phyloP scores from a whole-genome alignment of 92 coral and sea anemone species.

The Epizoanthus rinbou region DNA sequence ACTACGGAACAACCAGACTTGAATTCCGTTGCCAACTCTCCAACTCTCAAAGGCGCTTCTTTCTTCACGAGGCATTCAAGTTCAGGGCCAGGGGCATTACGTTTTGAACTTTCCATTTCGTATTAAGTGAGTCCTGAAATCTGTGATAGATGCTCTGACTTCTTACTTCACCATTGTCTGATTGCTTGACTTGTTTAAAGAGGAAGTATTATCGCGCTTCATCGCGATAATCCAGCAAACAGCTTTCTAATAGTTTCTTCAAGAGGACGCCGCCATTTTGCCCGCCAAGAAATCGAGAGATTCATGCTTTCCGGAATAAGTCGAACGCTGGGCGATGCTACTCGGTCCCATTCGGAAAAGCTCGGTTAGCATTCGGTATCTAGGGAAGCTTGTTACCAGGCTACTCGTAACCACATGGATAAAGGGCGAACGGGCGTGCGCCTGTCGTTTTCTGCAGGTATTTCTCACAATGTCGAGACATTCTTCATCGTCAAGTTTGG shows the following conservation, averaged over 20 bases:
- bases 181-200: no score
- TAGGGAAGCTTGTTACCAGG: constrained; percentile 2
- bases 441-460: not conserved
- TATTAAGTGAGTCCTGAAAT: not conserved
- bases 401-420: not conserved
- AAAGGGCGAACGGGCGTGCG: not conserved
- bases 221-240: no score
- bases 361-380: not conserved
- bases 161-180: no score
- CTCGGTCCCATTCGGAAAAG: not conserved
- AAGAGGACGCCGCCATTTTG: no score
- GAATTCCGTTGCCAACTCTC: constrained; percentile 49
- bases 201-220: no score
- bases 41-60: constrained; percentile 55
- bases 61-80: constrained; percentile 61
- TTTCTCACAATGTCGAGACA: constrained; percentile 5
- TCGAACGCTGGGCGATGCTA: not conserved
- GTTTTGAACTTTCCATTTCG: constrained; percentile 50
- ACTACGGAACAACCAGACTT: constrained; percentile 67
- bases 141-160: no score
- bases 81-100: not conserved
- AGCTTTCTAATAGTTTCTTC: no score
- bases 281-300: no score
- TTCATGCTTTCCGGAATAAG: not conserved
- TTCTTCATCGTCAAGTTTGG: not conserved